Conservation (phyloP, 2,888 invertebrate genomes). For the Noctua comes region DNA sequence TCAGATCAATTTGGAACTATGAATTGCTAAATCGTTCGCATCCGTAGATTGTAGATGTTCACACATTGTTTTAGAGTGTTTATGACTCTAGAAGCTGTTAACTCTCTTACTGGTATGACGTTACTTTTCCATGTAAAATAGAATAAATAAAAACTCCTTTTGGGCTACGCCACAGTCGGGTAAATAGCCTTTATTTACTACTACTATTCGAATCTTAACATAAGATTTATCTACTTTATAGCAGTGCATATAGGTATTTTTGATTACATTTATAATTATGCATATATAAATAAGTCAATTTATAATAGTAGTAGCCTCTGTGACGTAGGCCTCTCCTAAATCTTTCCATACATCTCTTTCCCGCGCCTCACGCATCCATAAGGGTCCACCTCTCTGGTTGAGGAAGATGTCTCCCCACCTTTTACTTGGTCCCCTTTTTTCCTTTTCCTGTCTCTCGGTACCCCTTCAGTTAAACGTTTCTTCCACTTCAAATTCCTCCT, state of each 20-base stretch:
- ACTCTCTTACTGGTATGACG: background rate
- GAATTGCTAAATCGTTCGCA: slow-evolving; percentile 61
- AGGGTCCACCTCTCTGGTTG: background rate
- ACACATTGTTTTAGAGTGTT: slow-evolving; percentile 26
- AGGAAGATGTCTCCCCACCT: background rate
- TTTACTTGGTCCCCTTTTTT: background rate
- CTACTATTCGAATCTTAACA: background rate
- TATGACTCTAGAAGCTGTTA: background rate
- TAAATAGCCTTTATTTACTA: background rate
- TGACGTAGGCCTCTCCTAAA: background rate
- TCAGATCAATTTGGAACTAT: slow-evolving; percentile 56
- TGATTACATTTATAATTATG: background rate
- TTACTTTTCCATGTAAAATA: background rate
- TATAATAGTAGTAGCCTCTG: background rate
- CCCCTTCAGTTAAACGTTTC: background rate
- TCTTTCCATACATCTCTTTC: background rate
- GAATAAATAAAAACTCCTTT: background rate
- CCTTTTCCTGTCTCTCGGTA: background rate
- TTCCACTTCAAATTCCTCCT: too few species aligned
- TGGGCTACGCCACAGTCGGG: background rate
- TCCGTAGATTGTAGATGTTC: slow-evolving; percentile 49
- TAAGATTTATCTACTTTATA: background rate
- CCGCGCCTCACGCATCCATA: background rate
- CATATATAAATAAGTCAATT: background rate
- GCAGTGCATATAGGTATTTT: background rate